Base-by-base conservation (phyloP, 2,797 vertebrate species). In the Periophthalmus magnuspinnatus region DNA sequence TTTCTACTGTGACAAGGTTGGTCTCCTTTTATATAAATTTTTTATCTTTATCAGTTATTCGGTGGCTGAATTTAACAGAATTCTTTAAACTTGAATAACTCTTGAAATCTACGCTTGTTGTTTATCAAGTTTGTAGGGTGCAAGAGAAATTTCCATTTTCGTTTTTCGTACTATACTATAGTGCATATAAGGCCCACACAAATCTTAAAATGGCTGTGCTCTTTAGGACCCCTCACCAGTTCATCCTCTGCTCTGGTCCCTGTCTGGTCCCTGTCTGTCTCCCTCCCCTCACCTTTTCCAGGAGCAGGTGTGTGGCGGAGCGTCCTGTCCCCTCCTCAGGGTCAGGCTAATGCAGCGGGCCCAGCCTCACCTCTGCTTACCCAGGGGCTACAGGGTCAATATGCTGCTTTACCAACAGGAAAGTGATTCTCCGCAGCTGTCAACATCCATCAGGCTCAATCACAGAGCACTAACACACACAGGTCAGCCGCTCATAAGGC, bases 391-490 rank as follows among this genome's bases (percentile, higher is more conserved):
- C 82, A 81, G 87, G 91, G 89, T 89, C 91, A 91, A 93, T 93
- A 88, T 92, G 90, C 74, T 92, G 90, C 89, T 91, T 94, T 93
- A 92, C 90, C 91, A 89, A 92, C 90, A 93, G 93, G 92, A 94
- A 94, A 94, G 93, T 93, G 91, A 94, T 94, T 94, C 90, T 94
- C 92, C 93, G 84, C 85, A 90, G 90, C 92, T 95, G 94, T 95
- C 88, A 93, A 93, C 94, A 93, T 89, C 88, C 91, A 95, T 95
- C 95, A 95, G 80, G 80, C 77, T 91, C 90, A 91, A 86, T 84
- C 86, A 87, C 74, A 41, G 60, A 78, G 64, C 68, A 56, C 56
- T 81, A 48, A 75, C 84, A 77, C 77, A 72, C 75, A 41, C 59
- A 58, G 73, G 80, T 86, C 79, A 79, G 78, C 74, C 75, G 69